Percentiles rank a stretch among this genome's conserved stretches.
phyloP scores from a whole-genome alignment of 1,140 invertebrate species.

The Heliconius nattereri region DNA sequence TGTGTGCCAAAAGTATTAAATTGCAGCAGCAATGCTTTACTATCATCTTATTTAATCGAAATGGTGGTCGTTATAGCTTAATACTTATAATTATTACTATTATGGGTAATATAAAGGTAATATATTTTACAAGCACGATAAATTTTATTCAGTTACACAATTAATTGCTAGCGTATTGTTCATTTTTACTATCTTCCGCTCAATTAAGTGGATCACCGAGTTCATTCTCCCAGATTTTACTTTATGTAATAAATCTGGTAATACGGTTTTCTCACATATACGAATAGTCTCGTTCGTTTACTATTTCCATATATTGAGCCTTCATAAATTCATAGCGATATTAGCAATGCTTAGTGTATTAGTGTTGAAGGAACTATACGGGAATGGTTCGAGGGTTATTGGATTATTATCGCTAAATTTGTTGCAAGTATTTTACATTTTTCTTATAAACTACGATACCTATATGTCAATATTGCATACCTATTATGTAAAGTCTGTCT shows the following conservation, averaged over 20 bases:
- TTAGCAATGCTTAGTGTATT: too few relatives aligned
- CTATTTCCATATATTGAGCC: not conserved
- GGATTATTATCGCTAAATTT: too few relatives aligned
- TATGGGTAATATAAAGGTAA: conserved; percentile 2
- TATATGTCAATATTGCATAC: too few relatives aligned
- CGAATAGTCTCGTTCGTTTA: not conserved
- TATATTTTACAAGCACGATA: conserved; percentile 2
- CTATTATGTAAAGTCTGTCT: too few relatives aligned
- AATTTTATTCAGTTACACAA: conserved; percentile 9
- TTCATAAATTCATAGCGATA: not conserved
- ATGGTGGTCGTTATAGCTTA: not conserved
- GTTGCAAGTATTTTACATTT: too few relatives aligned
- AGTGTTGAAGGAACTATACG: too few relatives aligned
- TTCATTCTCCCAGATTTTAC: not conserved
- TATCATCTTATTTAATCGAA: not conserved
- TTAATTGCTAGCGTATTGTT: not conserved
- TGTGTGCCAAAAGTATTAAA: not conserved
- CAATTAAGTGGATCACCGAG: not conserved
- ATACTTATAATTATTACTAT: conserved; percentile 11
- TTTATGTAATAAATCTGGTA: not conserved
- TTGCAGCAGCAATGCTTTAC: not conserved
- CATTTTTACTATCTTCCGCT: conserved; percentile 13
- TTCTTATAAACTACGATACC: too few relatives aligned
- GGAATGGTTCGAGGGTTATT: too few relatives aligned
- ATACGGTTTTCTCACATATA: not conserved